A percentile compares a stretch with the other conserved stretches of the same genome.
These are phyloP conservation scores for Archips xylosteana DNA, from an alignment of 2,888 invertebrate genomes.

Conservation along the genomic window DNA sequence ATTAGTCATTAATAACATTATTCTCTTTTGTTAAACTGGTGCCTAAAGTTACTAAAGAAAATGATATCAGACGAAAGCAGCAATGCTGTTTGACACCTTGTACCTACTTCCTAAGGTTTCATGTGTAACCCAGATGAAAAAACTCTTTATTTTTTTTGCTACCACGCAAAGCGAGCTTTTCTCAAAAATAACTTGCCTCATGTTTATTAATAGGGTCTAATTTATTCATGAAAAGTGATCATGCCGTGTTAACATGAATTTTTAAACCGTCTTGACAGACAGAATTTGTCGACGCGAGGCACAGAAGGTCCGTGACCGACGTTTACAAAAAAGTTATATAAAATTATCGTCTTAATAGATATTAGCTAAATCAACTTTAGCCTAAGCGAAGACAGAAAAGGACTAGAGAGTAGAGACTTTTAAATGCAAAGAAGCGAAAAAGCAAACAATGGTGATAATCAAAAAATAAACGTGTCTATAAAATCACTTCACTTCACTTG, in stretches of 20 bases:
- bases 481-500: too few relatives aligned
- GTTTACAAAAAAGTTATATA: background rate
- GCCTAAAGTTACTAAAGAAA: background rate
- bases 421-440: too few relatives aligned
- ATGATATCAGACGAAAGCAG: background rate
- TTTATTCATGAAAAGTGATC: slow-evolving; percentile 42
- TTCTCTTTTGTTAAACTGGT: background rate
- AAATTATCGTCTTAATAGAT: background rate
- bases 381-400: too few relatives aligned
- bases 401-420: too few relatives aligned
- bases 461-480: too few relatives aligned
- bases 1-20: too few relatives aligned
- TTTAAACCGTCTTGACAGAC: slow-evolving; percentile 37
- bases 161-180: slow-evolving; percentile 20
- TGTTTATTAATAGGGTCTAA: slow-evolving; percentile 42
- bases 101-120: background rate
- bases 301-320: slow-evolving; percentile 3
- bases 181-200: slow-evolving; percentile 32
- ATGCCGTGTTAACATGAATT: slow-evolving; percentile 38
- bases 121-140: slow-evolving; percentile 1
- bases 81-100: background rate
- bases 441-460: too few relatives aligned
- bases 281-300: slow-evolving; percentile 16
- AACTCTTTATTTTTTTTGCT: slow-evolving; percentile 21
- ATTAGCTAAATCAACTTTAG: background rate